Evolutionary conservation across 1,140 invertebrate genomes (phyloP).

Genomic region (Reticulitermes speratus): DNA sequence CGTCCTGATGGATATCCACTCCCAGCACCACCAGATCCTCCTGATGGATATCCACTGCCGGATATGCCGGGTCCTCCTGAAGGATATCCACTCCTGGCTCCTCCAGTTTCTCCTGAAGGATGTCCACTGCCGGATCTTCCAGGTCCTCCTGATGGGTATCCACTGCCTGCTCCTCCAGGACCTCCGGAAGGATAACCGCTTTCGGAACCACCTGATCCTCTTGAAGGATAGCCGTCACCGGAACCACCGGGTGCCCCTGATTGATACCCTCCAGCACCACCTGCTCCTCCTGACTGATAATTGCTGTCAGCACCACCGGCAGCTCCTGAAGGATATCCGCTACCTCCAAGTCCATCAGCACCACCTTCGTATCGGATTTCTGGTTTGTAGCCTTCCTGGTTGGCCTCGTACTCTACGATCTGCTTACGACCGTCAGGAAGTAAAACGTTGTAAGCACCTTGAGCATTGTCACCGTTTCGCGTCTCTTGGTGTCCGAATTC

Average conservation of each 20-base stretch:
- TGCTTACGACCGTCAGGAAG: slow-evolving; percentile 65
- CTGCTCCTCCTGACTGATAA: slow-evolving; percentile 41
- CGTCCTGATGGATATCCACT: slow-evolving; percentile 29
- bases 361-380: slow-evolving; percentile 61
- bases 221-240: slow-evolving; percentile 20
- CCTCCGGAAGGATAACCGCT: slow-evolving; percentile 30
- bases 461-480: slow-evolving; percentile 59
- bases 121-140: slow-evolving; percentile 22
- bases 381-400: slow-evolving; percentile 62
- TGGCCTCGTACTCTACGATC: slow-evolving; percentile 63
- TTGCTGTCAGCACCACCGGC: slow-evolving; percentile 34
- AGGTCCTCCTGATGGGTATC: neutral
- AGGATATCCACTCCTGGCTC: slow-evolving; percentile 36
- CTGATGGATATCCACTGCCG: slow-evolving; percentile 24
- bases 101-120: slow-evolving; percentile 30
- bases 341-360: slow-evolving; percentile 32
- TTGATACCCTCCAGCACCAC: slow-evolving; percentile 37
- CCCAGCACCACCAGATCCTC: slow-evolving; percentile 26
- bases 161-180: slow-evolving; percentile 21
- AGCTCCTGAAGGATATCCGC: slow-evolving; percentile 32
- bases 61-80: neutral
- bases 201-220: slow-evolving; percentile 23
- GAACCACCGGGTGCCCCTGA: neutral
- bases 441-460: slow-evolving; percentile 63
- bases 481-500: slow-evolving; percentile 62